A percentile compares a stretch with the other conserved stretches of the same genome.
Conservation (phyloP, 2,113 vertebrate genomes). For the Onychostoma macrolepis region DNA sequence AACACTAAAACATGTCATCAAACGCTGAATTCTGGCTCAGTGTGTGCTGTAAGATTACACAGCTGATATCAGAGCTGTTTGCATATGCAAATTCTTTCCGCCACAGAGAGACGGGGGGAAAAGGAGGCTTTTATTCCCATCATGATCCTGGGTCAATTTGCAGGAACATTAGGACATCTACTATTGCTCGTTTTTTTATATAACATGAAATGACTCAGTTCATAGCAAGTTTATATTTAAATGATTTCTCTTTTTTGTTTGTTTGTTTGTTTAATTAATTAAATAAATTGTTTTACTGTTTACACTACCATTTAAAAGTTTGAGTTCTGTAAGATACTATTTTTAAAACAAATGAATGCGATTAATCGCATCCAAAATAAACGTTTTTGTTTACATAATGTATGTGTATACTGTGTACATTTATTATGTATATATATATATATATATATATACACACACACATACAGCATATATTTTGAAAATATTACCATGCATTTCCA, state of each 20-base stretch:
- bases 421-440: too few species aligned
- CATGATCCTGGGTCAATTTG: constrained; percentile 29
- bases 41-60: constrained; percentile 18
- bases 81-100: constrained; percentile 13
- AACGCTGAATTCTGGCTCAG: constrained; percentile 3
- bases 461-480: too few species aligned
- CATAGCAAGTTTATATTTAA: background rate
- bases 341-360: too few species aligned
- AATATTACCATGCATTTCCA: too few species aligned
- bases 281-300: too few species aligned
- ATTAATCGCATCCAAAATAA: too few species aligned
- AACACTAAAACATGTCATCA: constrained; percentile 14
- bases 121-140: background rate
- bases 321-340: too few species aligned
- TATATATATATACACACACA: too few species aligned
- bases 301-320: too few species aligned
- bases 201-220: constrained; percentile 18
- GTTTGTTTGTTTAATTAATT: background rate
- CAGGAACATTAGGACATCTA: constrained; percentile 23
- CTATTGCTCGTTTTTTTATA: background rate
- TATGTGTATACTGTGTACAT: too few species aligned
- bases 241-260: background rate
- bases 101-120: background rate
- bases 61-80: constrained; percentile 29
- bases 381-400: too few species aligned